A percentile compares a stretch with the other conserved stretches of the same genome.
These are phyloP conservation scores for Caenorhabditis zanzibari DNA, from an alignment of 2,888 invertebrate genomes.

Conservation along the genomic window DNA sequence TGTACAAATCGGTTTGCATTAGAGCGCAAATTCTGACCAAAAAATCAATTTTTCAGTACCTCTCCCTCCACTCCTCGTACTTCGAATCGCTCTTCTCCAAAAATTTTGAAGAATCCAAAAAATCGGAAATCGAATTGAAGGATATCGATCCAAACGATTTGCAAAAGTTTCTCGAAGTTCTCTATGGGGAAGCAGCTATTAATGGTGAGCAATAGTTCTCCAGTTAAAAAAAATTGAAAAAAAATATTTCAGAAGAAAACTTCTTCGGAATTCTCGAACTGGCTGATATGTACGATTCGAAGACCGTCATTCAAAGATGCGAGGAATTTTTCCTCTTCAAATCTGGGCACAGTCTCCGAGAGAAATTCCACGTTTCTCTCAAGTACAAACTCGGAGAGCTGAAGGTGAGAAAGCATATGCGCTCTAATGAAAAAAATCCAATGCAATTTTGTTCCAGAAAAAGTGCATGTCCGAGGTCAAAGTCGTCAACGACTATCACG, in stretches of 20 bases:
- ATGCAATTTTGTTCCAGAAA: no score
- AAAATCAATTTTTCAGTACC: not conserved
- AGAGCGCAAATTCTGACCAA: no score
- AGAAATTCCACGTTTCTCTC: no score
- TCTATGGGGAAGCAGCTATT: not conserved
- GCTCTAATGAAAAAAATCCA: no score
- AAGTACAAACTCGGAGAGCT: no score
- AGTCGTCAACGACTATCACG: no score
- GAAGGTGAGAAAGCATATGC: no score
- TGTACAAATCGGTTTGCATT: no score
- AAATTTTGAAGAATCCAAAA: not conserved
- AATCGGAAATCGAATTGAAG: conserved; percentile 4
- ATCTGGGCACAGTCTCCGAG: no score
- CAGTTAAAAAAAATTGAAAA: no score
- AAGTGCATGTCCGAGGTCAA: no score
- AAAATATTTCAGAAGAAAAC: not conserved
- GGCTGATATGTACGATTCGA: conserved; percentile 6
- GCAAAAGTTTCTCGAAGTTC: not conserved
- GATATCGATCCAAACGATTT: not conserved
- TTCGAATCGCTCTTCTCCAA: not conserved
- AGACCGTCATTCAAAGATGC: not conserved
- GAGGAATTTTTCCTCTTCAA: no score
- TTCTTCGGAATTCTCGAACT: not conserved
- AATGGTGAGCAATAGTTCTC: not conserved
- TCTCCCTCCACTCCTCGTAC: not conserved